Evolutionary conservation across 2,888 invertebrate species (phyloP), one percentile per base, ranked within the genome.

Genomic region (Leptinotarsa tumamoca): DNA sequence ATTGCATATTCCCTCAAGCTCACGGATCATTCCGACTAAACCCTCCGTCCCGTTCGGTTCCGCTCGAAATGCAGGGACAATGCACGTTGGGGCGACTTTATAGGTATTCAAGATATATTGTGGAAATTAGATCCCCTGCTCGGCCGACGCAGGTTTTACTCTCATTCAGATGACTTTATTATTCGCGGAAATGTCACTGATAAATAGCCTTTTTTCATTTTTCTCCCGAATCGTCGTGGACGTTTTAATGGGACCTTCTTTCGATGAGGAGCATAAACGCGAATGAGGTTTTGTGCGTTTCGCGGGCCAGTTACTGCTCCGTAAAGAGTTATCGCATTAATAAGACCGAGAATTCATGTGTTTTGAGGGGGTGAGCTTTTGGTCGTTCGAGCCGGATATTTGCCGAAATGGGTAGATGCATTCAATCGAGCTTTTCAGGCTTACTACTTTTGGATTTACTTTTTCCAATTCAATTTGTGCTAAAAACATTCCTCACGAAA

Each of bases 71-170:
- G 80, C 78, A 82, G 74, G 80, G 80, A 83, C 82, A 82, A 84
- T 79, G 81, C 84, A 82, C 73, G 68, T 74, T 73, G 75, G 82
- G 82, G 83, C 72, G 81, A 82, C 83, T 84, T 83, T 83, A 83
- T 83, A 85, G 85, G 85, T 84, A 85, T 85, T 83, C 84, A 81
- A 84, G 84, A 84, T 83, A 84, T 82, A 84, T 85, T 83, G 85
- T 84, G 82, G 79, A 82, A 81, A 82, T 81, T 80, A 82, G 82
- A 77, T 78, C 82, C 82, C 81, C 81, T 54, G 61, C 71, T 52
- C 49, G 52, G 17, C 79, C 80, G 77, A 68, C 71, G 81, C 83
- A 82, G 83, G 84, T 84, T 82, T 80, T 81, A 83, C 81, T 84
- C 80, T 83, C 80, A 80, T 83, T 82, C 78, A 81, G 81, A 84